Percentiles rank a stretch among this genome's conserved stretches.
These are phyloP conservation scores for Cephalophus harveyi DNA, from an alignment of 2,113 vertebrate genomes.

Conservation along the genomic window DNA sequence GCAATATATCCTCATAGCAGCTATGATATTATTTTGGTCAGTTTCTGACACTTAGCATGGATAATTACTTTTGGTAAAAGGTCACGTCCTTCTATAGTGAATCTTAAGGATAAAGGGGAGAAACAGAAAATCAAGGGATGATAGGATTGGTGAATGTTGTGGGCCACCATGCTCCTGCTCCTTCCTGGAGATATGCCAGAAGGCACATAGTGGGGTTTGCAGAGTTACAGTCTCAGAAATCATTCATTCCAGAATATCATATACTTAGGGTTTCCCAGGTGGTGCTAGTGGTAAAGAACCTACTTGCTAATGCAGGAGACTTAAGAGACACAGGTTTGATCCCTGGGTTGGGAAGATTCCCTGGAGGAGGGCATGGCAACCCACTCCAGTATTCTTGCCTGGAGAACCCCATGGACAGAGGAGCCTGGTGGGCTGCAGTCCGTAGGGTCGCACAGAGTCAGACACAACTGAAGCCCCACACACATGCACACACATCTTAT, in stretches of 20 bases:
- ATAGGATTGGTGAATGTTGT: fast-evolving
- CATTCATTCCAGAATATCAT: not conserved
- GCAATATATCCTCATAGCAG: not conserved
- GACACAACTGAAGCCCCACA: not conserved
- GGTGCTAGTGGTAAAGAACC: not conserved
- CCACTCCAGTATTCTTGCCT: not conserved
- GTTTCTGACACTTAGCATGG: not conserved
- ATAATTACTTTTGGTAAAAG: not conserved
- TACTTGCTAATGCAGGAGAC: not conserved
- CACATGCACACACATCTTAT: not conserved
- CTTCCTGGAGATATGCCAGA: not conserved
- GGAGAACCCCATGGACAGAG: not conserved
- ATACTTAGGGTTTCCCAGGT: not conserved
- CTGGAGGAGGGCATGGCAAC: not conserved
- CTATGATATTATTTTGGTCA: not conserved
- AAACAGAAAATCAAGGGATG: not conserved
- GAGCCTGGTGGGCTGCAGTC: not conserved
- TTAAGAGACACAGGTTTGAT: not conserved
- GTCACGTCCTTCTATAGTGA: not conserved
- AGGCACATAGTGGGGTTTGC: fast-evolving
- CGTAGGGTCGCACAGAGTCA: not conserved
- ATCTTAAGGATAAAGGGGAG: not conserved
- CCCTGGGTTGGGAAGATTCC: not conserved
- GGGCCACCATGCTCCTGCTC: fast-evolving
- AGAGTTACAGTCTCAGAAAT: not conserved